Percentiles rank a stretch among this genome's conserved stretches.
Conservation (phyloP, 37 sponge, comb jelly and placozoan species). For the Eunapius fragilis region DNA sequence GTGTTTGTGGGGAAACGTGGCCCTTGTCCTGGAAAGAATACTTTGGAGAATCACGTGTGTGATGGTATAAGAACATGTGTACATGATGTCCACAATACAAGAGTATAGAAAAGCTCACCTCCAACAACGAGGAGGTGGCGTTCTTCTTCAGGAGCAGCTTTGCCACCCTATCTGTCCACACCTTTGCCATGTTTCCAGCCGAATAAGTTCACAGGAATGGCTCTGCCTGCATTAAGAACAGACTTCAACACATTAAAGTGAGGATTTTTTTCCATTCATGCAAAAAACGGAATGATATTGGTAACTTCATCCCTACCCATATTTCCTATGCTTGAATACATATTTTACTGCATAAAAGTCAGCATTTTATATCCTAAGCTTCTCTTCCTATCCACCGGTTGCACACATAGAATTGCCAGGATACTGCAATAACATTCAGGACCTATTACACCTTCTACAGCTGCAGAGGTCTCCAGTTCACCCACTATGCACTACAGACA, state of each 20-base stretch:
- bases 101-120: conserved; percentile 38
- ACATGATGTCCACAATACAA: not conserved
- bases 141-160: conserved; percentile 73
- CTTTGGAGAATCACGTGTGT: conserved; percentile 27
- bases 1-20: conserved; percentile 14
- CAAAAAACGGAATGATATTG: not conserved
- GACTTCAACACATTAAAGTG: conserved; percentile 46
- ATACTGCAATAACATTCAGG: too few relatives aligned
- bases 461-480: too few relatives aligned
- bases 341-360: too few relatives aligned
- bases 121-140: conserved; percentile 49
- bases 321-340: too few relatives aligned
- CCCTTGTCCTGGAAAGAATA: conserved; percentile 65
- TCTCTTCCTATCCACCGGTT: too few relatives aligned
- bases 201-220: conserved; percentile 54
- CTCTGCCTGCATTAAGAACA: conserved; percentile 30
- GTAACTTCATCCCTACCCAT: too few relatives aligned
- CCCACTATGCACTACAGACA: too few relatives aligned
- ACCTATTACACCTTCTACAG: conserved; percentile 18
- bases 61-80: not conserved
- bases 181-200: conserved; percentile 73
- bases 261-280: conserved; percentile 49
- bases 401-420: too few relatives aligned
- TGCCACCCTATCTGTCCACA: conserved; percentile 74
- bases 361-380: too few relatives aligned